These are phyloP conservation scores for Glossophaga mutica DNA, from an alignment of 2,797 vertebrate genomes.

Conservation along the genomic window DNA sequence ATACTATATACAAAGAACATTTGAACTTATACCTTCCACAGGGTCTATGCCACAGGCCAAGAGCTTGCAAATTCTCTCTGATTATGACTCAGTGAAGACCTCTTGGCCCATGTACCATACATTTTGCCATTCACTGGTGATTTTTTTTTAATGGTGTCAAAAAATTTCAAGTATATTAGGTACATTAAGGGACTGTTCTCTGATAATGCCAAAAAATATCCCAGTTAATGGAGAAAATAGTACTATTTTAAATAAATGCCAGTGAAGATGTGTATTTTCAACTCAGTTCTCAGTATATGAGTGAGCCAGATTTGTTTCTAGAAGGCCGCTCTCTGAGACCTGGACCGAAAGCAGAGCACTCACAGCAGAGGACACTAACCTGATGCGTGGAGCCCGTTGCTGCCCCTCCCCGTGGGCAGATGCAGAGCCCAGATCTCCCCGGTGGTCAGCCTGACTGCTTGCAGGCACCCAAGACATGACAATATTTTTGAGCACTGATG, in stretches of 20 bases:
- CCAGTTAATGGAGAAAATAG: neutral
- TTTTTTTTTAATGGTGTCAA: neutral
- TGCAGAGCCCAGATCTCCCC: neutral
- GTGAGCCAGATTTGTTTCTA: neutral
- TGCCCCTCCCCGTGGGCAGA: fast-evolving
- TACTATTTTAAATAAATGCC: neutral
- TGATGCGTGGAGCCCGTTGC: neutral
- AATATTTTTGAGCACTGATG: neutral
- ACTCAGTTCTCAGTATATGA: neutral
- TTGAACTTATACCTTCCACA: neutral
- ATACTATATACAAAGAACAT: neutral
- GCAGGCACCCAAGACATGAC: neutral
- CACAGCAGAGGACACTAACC: neutral
- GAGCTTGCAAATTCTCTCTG: neutral
- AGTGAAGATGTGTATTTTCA: neutral
- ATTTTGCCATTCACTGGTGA: neutral
- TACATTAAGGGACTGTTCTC: neutral
- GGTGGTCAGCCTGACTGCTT: neutral
- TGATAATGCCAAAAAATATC: neutral
- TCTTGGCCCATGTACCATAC: neutral
- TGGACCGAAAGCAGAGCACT: neutral
- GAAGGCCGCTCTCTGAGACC: neutral
- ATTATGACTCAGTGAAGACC: neutral
- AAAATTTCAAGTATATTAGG: neutral
- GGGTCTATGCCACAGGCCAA: neutral